These are phyloP conservation scores for Ptyas mucosa DNA, from an alignment of 2,113 vertebrate species.

Conservation along the genomic window DNA sequence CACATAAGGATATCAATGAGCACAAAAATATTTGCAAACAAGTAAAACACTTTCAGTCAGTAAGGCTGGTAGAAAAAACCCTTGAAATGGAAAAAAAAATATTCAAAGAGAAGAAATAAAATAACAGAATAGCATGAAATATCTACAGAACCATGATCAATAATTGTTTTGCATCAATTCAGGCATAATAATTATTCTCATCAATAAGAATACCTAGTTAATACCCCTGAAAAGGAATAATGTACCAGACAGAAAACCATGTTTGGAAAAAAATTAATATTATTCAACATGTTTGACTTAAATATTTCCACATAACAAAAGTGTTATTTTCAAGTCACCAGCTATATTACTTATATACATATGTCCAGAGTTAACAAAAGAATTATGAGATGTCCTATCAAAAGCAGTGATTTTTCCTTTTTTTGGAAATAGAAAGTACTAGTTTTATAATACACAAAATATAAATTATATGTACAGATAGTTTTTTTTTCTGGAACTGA, in stretches of 20 bases:
- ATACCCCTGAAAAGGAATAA: slow-evolving; percentile 52
- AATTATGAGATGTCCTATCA: slow-evolving; percentile 61
- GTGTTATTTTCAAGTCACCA: slow-evolving; percentile 67
- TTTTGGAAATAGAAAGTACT: slow-evolving; percentile 55
- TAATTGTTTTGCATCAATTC: background rate
- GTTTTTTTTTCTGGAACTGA: slow-evolving; percentile 39
- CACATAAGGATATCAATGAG: background rate
- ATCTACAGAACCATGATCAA: background rate
- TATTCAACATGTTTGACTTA: slow-evolving; percentile 79
- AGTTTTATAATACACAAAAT: slow-evolving; percentile 57
- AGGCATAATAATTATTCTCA: background rate
- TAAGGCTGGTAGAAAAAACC: background rate
- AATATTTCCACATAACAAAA: slow-evolving; percentile 81
- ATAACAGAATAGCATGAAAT: background rate
- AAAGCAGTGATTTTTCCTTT: slow-evolving; percentile 57
- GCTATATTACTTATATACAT: slow-evolving; percentile 71
- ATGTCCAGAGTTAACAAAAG: slow-evolving; percentile 58
- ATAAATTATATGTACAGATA: slow-evolving; percentile 64
- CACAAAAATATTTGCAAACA: background rate
- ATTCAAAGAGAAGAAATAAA: background rate
- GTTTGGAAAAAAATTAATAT: slow-evolving; percentile 74
- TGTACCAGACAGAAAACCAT: slow-evolving; percentile 59
- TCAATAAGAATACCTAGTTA: background rate
- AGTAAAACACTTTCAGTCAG: background rate
- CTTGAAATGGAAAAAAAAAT: background rate